These are phyloP conservation scores for Stictonetta naevosa DNA, from an alignment of 2,113 vertebrate genomes.

Conservation along the genomic window DNA sequence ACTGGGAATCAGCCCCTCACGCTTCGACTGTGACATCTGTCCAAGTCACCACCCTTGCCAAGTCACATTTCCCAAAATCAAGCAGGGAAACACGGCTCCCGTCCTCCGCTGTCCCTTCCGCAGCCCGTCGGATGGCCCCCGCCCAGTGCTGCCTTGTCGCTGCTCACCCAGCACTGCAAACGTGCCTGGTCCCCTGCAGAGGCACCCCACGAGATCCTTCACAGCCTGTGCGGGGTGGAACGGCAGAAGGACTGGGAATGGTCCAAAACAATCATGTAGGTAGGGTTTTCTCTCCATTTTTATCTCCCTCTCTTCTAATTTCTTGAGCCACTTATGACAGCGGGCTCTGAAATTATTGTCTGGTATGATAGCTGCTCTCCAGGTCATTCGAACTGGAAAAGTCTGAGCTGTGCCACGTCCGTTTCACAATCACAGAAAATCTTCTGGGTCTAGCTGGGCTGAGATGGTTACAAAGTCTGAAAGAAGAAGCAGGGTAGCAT, in stretches of 20 bases:
- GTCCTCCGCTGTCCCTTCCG: rapidly evolving
- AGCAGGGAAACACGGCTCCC: not conserved
- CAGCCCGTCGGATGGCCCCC: rapidly evolving
- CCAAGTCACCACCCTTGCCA: not conserved
- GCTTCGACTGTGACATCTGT: not conserved
- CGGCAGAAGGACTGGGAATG: not conserved
- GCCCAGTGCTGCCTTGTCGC: rapidly evolving
- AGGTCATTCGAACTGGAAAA: slow-evolving; percentile 33
- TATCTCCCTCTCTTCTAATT: not conserved
- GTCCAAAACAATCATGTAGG: not conserved
- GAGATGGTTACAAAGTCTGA: slow-evolving; percentile 49
- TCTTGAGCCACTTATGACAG: not conserved
- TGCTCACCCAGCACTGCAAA: not conserved
- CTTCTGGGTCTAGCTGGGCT: slow-evolving; percentile 52
- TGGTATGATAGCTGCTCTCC: slow-evolving; percentile 56
- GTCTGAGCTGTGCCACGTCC: slow-evolving; percentile 9
- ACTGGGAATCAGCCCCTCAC: not conserved
- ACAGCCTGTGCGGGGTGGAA: not conserved
- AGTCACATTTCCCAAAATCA: not conserved
- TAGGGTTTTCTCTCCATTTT: not conserved
- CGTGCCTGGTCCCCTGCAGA: rapidly evolving
- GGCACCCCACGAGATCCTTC: not conserved
- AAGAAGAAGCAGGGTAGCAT: not conserved
- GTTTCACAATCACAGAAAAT: slow-evolving; percentile 22
- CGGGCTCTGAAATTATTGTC: not conserved